Evolutionary conservation across 2,113 vertebrate genomes (phyloP).

Genomic region (Pomatorhinus ruficollis): DNA sequence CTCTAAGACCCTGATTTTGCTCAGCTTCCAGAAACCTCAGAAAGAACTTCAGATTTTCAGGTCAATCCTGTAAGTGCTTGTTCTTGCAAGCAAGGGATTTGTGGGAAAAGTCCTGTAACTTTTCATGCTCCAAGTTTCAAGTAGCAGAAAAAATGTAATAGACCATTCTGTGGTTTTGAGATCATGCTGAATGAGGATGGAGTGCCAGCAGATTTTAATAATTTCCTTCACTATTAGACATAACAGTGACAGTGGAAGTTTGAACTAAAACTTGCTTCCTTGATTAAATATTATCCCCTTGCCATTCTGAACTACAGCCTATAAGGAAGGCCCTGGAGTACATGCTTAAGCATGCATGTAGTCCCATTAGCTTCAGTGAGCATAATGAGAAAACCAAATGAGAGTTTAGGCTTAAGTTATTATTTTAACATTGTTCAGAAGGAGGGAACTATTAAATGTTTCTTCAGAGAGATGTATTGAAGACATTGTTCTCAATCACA

Average conservation of each 20-base stretch:
- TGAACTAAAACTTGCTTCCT: constrained; percentile 10
- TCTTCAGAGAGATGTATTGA: not conserved
- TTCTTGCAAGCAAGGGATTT: not conserved
- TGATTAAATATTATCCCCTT: constrained; percentile 34
- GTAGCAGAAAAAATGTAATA: not conserved
- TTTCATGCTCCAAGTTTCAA: not conserved
- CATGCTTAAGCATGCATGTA: not conserved
- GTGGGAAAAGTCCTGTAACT: not conserved
- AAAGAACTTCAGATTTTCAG: not conserved
- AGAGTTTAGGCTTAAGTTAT: not conserved
- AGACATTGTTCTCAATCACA: not conserved
- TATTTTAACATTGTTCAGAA: not conserved
- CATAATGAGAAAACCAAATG: constrained; percentile 16
- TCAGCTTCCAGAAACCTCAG: not conserved
- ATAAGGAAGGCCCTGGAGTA: constrained; percentile 12
- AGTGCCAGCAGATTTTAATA: constrained; percentile 18
- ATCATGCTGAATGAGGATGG: not conserved
- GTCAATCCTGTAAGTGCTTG: not conserved
- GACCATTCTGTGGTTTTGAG: constrained; percentile 23
- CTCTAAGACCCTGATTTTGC: not conserved
- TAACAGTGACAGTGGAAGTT: not conserved
- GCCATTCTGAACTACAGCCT: not conserved
- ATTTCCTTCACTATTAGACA: constrained; percentile 45
- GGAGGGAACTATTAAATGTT: not conserved
- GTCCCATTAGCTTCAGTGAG: not conserved